Evolutionary conservation across 2,797 vertebrate species (phyloP).

Genomic region (Chaetodon trifasciatus): DNA sequence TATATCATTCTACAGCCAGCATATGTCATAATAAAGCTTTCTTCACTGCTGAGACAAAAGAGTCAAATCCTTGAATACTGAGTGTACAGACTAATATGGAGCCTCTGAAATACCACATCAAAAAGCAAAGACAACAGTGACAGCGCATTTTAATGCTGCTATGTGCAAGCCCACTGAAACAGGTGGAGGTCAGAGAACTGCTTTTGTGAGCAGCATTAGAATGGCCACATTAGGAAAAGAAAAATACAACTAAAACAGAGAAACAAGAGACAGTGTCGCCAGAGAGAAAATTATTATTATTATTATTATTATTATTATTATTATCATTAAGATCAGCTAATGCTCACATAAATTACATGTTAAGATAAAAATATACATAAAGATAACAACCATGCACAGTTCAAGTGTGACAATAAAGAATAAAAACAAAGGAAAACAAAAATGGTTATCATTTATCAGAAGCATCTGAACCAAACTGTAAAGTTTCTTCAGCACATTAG

Average conservation of each 20-base stretch:
- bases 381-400: too few relatives aligned
- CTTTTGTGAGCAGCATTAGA: conserved; percentile 22
- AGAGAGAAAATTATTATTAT: not conserved
- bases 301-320: too few relatives aligned
- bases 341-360: too few relatives aligned
- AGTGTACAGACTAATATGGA: not conserved
- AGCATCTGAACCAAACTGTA: too few relatives aligned
- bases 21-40: conserved; percentile 15
- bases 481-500: too few relatives aligned
- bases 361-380: too few relatives aligned
- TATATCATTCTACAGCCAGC: not conserved
- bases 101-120: conserved; percentile 19
- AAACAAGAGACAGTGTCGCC: not conserved
- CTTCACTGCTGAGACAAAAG: conserved; percentile 6
- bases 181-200: conserved; percentile 12
- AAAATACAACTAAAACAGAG: not conserved
- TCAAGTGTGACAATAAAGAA: too few relatives aligned
- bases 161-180: not conserved
- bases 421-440: too few relatives aligned
- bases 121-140: conserved; percentile 18
- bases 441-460: too few relatives aligned
- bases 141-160: conserved; percentile 30
- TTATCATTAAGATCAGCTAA: too few relatives aligned
- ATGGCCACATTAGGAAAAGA: conserved; percentile 4
- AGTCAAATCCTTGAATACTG: conserved; percentile 16